Base-by-base conservation (phyloP, 1,140 invertebrate species). In the Philopotamus ludificatus region DNA sequence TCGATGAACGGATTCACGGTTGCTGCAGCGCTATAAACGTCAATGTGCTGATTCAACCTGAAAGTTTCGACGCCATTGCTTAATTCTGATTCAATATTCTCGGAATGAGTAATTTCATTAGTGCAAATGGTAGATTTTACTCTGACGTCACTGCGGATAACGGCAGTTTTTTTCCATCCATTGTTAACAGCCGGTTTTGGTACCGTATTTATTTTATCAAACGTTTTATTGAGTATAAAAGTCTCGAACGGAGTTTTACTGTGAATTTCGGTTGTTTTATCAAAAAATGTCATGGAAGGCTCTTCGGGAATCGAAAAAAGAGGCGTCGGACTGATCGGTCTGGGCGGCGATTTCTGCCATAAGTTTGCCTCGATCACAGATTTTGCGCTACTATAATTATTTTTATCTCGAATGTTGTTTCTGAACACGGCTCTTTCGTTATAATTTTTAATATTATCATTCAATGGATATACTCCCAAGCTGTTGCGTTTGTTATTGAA, bases 1-100 rank as follows among this genome's bases (percentile, higher is more conserved):
- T 83, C 83, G 39, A 85, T 70, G 71, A 90, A 90, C 4, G 89
- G 89, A 79, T 89, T 86, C 12, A 84, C 75, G 2, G 84, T 86
- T 20, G 82, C 84, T 1, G 83, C 85, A 3, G 86, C 79, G 78
- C 86, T 61, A 81, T 84, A 80, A 25, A 60, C 42, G 23, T 60
- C 57, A 42, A 47, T 20, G 16, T 15, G 23, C 45, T 47, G 23
- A 20, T 86, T 83, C 3, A 81, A 79, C 12, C 42, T 54, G 25
- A 66, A 51, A 42, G 42, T 34, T 55, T 68, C 12, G 10, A 12
- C 44, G 2, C 34, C 34, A 16, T 42, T 54, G 73, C 70, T 58
- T 75, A 71, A 63, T 74, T 73, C 47, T 71, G 72, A 65, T 75
- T 70, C 54, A 72, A 68, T 34, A 74, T 63, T 45, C 72, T 75